Evolutionary conservation across 2,888 invertebrate genomes (phyloP), one percentile per base, ranked within the genome.

Genomic region (Latheticus oryzae): DNA sequence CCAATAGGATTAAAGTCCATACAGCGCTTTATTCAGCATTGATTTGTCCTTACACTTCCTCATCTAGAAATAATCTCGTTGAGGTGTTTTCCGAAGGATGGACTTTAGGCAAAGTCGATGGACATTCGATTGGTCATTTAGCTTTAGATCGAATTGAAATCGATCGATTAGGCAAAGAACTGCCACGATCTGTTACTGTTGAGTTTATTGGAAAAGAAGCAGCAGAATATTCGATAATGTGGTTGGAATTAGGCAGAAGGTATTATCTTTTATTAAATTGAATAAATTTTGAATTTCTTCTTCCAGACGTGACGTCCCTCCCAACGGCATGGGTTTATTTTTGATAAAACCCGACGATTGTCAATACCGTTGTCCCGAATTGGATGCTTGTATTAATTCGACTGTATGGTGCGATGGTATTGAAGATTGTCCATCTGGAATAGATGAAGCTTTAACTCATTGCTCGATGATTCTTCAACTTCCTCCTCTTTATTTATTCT

Each of bases 21-120:
- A 88, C 90, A 32, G 85, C 86, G 15, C 71, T 78, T 5, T 78
- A 83, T 30, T 80, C 82, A 50, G 82, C 81, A n/a, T 76, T 84
- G 8, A 81, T 86, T 2, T 89, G 88, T 66, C 87, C 86, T 2
- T 78, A 82, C 58, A 79, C 79, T 32, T 52, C 58, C 21, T 74
- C 79, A 28, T 83, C 83, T 32, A 83, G 84, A 16, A 84, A 86
- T 53, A 85, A 87, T 60, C 80, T 86, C 62, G 90, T 91, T 11
- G 90, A 91, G 79, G 87, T 93, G 38, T 93, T 93, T 76, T 93
- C 92, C 35, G 89, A 91, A 68, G 93, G 93, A 21, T 93, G 93
- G 93, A 76, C 79, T 56, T 72, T 79, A 58, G 76, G 78, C 62
- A 77, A 75, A 43, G 70, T 74, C 58, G 75, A 81, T 70, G 63